These are phyloP conservation scores for Vanacampus margaritifer DNA, from an alignment of 2,113 vertebrate species.

Conservation along the genomic window DNA sequence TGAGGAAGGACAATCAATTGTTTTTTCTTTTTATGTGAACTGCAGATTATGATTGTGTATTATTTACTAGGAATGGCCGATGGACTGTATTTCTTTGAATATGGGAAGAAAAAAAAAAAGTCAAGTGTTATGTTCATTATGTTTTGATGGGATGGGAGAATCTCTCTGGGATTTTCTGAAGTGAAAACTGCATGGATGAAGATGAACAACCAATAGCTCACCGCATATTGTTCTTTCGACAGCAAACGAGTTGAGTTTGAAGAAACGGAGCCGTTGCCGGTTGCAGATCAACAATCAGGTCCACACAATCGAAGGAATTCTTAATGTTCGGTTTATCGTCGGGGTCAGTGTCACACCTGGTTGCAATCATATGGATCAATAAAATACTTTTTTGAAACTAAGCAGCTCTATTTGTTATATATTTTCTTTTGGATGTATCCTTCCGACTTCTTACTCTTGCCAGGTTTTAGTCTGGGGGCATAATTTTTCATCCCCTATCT, in stretches of 20 bases:
- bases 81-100: too few species aligned
- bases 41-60: not conserved
- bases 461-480: not conserved
- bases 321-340: not conserved
- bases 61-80: not conserved
- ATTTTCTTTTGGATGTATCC: not conserved
- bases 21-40: not conserved
- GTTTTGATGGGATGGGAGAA: not conserved
- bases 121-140: too few species aligned
- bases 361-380: not conserved
- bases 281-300: too few species aligned
- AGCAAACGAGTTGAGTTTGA: too few species aligned
- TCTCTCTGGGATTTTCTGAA: not conserved
- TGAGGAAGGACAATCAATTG: not conserved
- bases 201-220: not conserved
- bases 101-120: too few species aligned
- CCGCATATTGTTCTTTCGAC: too few species aligned
- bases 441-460: not conserved
- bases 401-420: not conserved
- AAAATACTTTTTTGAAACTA: not conserved
- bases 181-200: not conserved
- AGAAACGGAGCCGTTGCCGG: too few species aligned
- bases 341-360: not conserved
- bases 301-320: not conserved
- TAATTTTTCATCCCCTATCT: not conserved